Evolutionary conservation across 2,888 invertebrate genomes (phyloP), one percentile per base, ranked within the genome.

Genomic region (Tachina grossa): DNA sequence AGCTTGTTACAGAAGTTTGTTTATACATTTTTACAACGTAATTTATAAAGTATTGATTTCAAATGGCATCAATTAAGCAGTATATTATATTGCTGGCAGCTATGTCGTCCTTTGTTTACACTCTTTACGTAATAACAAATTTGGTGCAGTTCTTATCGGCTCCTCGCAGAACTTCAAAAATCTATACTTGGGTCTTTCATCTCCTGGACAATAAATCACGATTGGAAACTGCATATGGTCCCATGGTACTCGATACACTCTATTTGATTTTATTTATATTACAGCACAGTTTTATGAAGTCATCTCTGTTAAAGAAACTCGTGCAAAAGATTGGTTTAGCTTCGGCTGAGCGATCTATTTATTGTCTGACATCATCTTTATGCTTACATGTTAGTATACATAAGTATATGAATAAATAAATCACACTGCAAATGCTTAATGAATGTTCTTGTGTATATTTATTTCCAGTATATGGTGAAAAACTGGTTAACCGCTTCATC

Each of bases 241-340:
- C 93, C 13, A 90, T 93, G 63, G 91, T 94, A 1, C 89, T 92
- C 22, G 92, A 95, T 87, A 93, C 93, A 53, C 89, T 92, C 11
- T 92, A 94, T 31, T 84, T 95, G 51, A 93, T 93, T 83, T 87
- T 92, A 9, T 95, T 95, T 88, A 93, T 95, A 81, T 89, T 95
- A 6, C 94, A 94, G 89, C 95, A 95, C 88, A 94, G 95, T 31
- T 88, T 94, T 47, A 93, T 95, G 93, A 94, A 94, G 76, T 93
- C 93, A 65, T 90, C 91, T 2, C 83, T 90, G 45, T 88, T 94
- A 1, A 95, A 94, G 89, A 89, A 91, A 65, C 85, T 93, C 31
- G 90, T 94, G 82, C 85, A 90, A 65, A 93, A 91, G 66, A 87
- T 94, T 41, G 90, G 92, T 1, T 89, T 94, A 41, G 90, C 92